Conservation (phyloP, 1,140 invertebrate genomes). For the Brachionus calyciflorus region DNA sequence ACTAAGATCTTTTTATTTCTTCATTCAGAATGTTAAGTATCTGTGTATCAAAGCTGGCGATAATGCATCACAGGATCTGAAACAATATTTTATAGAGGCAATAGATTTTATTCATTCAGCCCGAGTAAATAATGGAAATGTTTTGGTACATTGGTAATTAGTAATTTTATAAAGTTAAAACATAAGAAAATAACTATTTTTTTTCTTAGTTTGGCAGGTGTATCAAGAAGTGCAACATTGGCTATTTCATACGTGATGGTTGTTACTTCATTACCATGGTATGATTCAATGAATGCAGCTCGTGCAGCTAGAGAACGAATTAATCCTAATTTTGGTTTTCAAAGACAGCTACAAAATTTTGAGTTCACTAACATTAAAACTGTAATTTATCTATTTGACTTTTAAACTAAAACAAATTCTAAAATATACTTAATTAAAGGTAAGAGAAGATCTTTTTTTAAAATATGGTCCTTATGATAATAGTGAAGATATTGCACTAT, state of each 20-base stretch:
- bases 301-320: conserved; percentile 81
- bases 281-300: conserved; percentile 86
- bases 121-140: conserved; percentile 78
- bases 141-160: conserved; percentile 93
- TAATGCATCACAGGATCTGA: conserved; percentile 84
- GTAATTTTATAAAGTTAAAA: conserved; percentile 50
- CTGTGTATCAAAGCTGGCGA: conserved; percentile 88
- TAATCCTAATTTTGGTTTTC: conserved; percentile 91
- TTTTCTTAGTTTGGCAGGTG: conserved; percentile 76
- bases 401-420: background rate
- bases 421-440: too few species aligned
- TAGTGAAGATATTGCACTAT: background rate
- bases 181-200: conserved; percentile 18
- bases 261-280: conserved; percentile 82
- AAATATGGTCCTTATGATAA: conserved; percentile 28
- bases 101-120: conserved; percentile 94
- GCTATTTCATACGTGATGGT: conserved; percentile 92
- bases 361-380: conserved; percentile 61
- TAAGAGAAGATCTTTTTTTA: conserved; percentile 14
- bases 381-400: background rate
- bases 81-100: conserved; percentile 84
- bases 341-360: conserved; percentile 86
- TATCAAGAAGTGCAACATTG: conserved; percentile 90
- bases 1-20: background rate
- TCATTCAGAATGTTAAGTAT: conserved; percentile 83